phyloP scores from a whole-genome alignment of 1,140 invertebrate genomes.

The Trichonephila clavata region DNA sequence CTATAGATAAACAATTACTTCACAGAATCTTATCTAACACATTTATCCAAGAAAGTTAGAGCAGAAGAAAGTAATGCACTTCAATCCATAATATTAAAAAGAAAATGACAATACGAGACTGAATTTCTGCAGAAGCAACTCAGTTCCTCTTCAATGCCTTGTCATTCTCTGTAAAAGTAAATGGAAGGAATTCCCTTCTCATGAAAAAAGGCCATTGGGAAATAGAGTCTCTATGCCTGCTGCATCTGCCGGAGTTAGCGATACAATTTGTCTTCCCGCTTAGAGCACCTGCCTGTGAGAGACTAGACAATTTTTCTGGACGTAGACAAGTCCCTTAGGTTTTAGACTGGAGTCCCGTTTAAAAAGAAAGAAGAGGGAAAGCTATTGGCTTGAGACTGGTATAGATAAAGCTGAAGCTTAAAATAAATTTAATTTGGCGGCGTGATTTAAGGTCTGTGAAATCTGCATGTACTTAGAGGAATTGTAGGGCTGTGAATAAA shows the following conservation, averaged over 20 bases:
- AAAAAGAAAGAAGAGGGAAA: background rate
- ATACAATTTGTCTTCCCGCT: constrained; percentile 44
- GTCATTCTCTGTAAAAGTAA: constrained; percentile 31
- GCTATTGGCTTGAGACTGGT: background rate
- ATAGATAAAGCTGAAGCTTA: background rate
- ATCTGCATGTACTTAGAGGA: no score
- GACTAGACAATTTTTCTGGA: constrained; percentile 38
- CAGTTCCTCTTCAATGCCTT: background rate
- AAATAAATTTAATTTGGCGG: background rate
- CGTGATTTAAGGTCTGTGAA: no score
- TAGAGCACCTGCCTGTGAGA: constrained; percentile 32
- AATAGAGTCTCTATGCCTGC: background rate
- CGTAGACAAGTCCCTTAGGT: constrained; percentile 21
- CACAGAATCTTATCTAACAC: no score
- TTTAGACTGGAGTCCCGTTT: background rate
- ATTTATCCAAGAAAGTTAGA: no score
- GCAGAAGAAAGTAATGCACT: no score
- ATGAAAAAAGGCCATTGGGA: constrained; percentile 4
- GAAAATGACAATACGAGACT: background rate
- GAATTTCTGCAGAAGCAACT: background rate
- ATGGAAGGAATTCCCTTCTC: background rate
- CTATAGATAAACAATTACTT: no score
- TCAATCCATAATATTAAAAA: background rate
- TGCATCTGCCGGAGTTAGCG: constrained; percentile 21
- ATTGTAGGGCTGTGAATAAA: no score